Evolutionary conservation across 2,113 vertebrate genomes (phyloP).

Genomic region (Saguinus imperator): DNA sequence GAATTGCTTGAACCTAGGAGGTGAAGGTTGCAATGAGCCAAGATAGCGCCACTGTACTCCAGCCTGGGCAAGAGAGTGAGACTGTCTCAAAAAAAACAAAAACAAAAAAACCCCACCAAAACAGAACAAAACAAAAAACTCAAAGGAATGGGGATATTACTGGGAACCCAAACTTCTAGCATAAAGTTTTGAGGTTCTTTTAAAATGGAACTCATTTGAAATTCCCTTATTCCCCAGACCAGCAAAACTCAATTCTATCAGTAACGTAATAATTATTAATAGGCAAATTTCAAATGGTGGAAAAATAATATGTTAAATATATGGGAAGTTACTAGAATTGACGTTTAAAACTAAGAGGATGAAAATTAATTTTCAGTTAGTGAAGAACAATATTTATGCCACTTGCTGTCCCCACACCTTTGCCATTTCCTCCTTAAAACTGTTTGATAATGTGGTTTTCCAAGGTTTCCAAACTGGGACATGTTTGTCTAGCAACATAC

Average conservation of each 20-base stretch:
- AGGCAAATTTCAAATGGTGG: not conserved
- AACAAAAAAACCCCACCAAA: too few relatives aligned
- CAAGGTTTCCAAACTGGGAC: not conserved
- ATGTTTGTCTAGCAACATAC: not conserved
- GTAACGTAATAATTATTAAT: not conserved
- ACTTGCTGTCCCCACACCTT: not conserved
- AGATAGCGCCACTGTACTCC: too few relatives aligned
- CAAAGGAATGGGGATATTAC: not conserved
- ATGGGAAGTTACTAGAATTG: not conserved
- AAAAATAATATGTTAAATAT: not conserved
- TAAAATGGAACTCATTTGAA: constrained; percentile 14
- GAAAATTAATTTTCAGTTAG: constrained; percentile 4
- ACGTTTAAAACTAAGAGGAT: not conserved
- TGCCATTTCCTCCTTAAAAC: not conserved
- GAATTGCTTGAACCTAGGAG: too few relatives aligned
- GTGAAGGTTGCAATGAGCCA: too few relatives aligned
- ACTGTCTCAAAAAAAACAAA: too few relatives aligned
- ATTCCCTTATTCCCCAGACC: not conserved
- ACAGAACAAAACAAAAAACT: too few relatives aligned
- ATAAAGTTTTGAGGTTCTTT: not conserved
- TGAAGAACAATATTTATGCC: not conserved
- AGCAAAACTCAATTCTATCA: not conserved
- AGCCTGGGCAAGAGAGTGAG: too few relatives aligned
- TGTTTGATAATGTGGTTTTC: not conserved
- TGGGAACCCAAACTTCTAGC: not conserved